Evolutionary conservation across 2,797 vertebrate genomes (phyloP).

Genomic region (Platalea minor): DNA sequence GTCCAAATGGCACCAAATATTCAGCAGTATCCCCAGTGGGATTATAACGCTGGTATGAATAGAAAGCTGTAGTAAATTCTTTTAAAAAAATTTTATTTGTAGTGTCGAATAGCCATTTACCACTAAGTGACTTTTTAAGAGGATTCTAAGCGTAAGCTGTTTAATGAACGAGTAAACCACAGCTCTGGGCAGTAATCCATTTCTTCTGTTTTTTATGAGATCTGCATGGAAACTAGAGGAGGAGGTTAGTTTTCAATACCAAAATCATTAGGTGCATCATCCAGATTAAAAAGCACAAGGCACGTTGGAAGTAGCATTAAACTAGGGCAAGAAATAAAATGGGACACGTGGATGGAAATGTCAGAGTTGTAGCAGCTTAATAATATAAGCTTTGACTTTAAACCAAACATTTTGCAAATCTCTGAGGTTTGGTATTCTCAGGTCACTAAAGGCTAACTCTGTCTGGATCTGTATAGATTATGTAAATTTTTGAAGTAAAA

Average conservation of each 20-base stretch:
- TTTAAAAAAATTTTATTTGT: slow-evolving; percentile 14
- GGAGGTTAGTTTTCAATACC: slow-evolving; percentile 25
- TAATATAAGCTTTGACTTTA: neutral
- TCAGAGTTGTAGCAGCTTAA: neutral
- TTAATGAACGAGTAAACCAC: slow-evolving; percentile 51
- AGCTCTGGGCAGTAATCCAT: slow-evolving; percentile 51
- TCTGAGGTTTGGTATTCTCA: slow-evolving; percentile 11
- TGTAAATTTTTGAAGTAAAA: slow-evolving; percentile 55
- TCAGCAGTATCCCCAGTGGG: neutral
- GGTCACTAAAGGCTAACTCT: slow-evolving; percentile 28
- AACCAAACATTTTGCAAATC: neutral
- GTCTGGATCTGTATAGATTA: slow-evolving; percentile 38
- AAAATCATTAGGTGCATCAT: slow-evolving; percentile 16
- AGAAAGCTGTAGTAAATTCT: neutral
- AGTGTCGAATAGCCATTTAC: slow-evolving; percentile 27
- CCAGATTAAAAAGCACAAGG: slow-evolving; percentile 20
- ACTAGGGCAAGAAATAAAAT: neutral
- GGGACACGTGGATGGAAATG: neutral
- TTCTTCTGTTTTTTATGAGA: slow-evolving; percentile 29
- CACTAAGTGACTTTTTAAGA: slow-evolving; percentile 61
- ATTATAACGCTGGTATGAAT: neutral
- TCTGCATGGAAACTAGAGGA: neutral
- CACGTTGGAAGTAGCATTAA: neutral
- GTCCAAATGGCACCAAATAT: neutral
- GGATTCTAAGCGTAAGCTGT: slow-evolving; percentile 32